phyloP scores from a whole-genome alignment of 2,888 invertebrate genomes.

The Hydriomena furcata region DNA sequence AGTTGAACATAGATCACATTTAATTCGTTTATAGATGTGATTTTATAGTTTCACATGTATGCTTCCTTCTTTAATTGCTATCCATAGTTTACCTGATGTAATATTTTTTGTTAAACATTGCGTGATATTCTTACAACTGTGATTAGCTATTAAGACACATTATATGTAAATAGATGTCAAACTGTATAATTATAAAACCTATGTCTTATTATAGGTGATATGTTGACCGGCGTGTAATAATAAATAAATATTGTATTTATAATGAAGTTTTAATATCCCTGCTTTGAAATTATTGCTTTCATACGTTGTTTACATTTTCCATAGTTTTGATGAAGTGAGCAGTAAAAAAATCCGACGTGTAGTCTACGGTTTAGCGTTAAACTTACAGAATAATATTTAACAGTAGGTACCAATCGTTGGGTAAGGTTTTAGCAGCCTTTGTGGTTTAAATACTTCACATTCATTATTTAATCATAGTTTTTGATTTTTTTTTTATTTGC shows the following conservation, averaged over 20 bases:
- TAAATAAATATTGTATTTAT: conserved; percentile 6
- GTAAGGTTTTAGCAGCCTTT: too few species aligned
- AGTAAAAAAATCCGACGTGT: background rate
- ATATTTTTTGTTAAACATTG: too few species aligned
- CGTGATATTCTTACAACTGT: background rate
- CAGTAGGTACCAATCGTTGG: too few species aligned
- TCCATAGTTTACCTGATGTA: background rate
- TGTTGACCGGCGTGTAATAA: too few species aligned
- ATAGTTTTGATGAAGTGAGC: background rate
- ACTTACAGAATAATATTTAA: too few species aligned
- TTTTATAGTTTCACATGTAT: background rate
- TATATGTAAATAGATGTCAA: background rate
- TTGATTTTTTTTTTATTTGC: too few species aligned
- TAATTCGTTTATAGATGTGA: background rate
- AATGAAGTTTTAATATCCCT: conserved; percentile 17
- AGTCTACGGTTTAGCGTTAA: background rate
- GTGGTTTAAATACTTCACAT: too few species aligned
- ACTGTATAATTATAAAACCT: too few species aligned
- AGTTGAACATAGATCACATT: too few species aligned
- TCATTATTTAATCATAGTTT: too few species aligned
- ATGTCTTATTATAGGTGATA: too few species aligned
- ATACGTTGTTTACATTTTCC: background rate
- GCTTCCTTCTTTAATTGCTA: conserved; percentile 14
- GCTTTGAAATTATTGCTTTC: conserved; percentile 10
- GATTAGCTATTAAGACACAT: background rate